Percentiles rank a stretch among this genome's conserved stretches.
Conservation (phyloP, 2,888 invertebrate genomes). For the Sclerodermus sp. region DNA sequence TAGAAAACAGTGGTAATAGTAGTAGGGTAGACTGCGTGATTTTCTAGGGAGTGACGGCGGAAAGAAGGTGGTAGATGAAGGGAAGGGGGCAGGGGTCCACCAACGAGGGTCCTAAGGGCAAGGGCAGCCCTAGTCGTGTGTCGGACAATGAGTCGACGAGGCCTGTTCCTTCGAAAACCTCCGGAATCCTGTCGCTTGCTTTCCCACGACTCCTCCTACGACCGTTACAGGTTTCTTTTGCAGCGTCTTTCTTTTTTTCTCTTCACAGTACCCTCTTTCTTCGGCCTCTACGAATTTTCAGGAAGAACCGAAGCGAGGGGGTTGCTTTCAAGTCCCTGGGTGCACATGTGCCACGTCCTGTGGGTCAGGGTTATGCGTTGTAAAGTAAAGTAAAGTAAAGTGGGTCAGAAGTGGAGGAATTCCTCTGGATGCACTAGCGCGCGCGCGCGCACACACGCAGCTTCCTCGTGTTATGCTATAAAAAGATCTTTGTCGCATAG, state of each 20-base stretch:
- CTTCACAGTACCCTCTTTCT: neutral
- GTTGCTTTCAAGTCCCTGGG: slow-evolving; percentile 5
- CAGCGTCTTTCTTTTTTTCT: slow-evolving; percentile 17
- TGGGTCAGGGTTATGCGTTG: no score
- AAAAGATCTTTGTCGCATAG: no score
- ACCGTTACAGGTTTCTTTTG: slow-evolving; percentile 50
- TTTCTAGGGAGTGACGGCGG: no score
- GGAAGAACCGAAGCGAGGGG: neutral
- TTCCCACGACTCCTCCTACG: slow-evolving; percentile 53
- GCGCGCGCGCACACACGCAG: no score
- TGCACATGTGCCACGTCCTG: slow-evolving; percentile 7
- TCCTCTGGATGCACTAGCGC: no score
- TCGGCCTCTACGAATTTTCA: slow-evolving; percentile 9
- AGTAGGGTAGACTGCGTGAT: no score
- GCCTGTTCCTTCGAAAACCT: slow-evolving; percentile 29
- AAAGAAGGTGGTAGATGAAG: slow-evolving; percentile 2
- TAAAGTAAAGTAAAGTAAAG: no score
- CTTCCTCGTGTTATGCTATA: no score
- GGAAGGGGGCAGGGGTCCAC: slow-evolving; percentile 2
- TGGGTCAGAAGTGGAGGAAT: no score
- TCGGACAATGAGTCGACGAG: slow-evolving; percentile 38
- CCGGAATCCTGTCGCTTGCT: slow-evolving; percentile 36
- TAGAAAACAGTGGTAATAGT: no score
- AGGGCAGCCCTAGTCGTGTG: slow-evolving; percentile 34
- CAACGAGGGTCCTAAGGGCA: slow-evolving; percentile 17